phyloP scores from a whole-genome alignment of 1,140 invertebrate species.

The Chionoecetes opilio region DNA sequence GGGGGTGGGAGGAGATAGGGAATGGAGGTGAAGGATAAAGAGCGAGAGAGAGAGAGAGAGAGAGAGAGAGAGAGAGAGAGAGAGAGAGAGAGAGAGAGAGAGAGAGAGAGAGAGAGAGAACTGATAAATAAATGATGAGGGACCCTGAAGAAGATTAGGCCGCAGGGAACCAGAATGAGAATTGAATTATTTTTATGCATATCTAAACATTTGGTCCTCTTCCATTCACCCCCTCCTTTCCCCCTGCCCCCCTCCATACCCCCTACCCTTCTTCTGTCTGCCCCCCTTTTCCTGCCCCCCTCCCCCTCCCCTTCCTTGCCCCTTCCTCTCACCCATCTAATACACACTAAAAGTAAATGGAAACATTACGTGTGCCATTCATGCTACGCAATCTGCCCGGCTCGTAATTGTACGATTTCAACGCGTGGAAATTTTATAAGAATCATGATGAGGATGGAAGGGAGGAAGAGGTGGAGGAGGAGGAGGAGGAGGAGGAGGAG shows the following conservation, averaged over 20 bases:
- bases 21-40: too few relatives aligned
- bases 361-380: neutral
- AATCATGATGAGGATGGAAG: neutral
- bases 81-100: neutral
- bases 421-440: neutral
- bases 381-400: neutral
- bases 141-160: neutral
- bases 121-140: neutral
- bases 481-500: too few relatives aligned
- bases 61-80: neutral
- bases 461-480: too few relatives aligned
- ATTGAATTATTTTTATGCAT: neutral
- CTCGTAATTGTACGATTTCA: neutral
- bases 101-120: neutral
- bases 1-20: too few relatives aligned
- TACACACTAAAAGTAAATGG: neutral
- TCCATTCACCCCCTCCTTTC: neutral
- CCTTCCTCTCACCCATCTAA: neutral
- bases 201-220: neutral
- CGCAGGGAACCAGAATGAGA: neutral
- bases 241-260: neutral
- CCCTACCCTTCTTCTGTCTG: neutral
- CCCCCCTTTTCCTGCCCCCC: neutral
- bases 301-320: neutral
- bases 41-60: too few relatives aligned